phyloP scores from a whole-genome alignment of 1,140 invertebrate genomes.

The Drosophila insularis region DNA sequence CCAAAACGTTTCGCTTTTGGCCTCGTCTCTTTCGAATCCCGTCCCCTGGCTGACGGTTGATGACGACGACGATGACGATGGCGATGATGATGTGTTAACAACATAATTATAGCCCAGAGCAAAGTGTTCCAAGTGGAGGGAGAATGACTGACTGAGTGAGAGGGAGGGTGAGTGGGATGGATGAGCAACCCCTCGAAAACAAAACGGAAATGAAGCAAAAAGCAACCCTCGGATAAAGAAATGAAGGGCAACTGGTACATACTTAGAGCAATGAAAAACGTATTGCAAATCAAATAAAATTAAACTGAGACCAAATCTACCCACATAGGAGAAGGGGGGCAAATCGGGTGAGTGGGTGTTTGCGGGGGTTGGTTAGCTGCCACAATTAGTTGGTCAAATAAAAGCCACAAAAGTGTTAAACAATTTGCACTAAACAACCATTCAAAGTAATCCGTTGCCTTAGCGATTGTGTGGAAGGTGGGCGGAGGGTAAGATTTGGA shows the following conservation, averaged over 20 bases:
- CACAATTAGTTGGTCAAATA: slow-evolving; percentile 80
- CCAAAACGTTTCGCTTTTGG: slow-evolving; percentile 76
- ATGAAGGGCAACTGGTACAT: slow-evolving; percentile 30
- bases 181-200: slow-evolving; percentile 66
- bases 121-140: slow-evolving; percentile 47
- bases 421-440: slow-evolving; percentile 68
- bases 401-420: slow-evolving; percentile 76
- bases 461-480: background rate
- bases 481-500: background rate
- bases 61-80: slow-evolving; percentile 41
- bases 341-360: slow-evolving; percentile 21
- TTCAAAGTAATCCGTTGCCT: slow-evolving; percentile 9
- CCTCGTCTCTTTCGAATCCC: slow-evolving; percentile 18
- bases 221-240: slow-evolving; percentile 58
- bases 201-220: slow-evolving; percentile 74
- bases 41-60: slow-evolving; percentile 2
- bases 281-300: slow-evolving; percentile 81
- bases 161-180: slow-evolving; percentile 23
- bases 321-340: background rate
- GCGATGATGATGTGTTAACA: slow-evolving; percentile 81
- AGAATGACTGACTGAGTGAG: background rate
- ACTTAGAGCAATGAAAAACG: slow-evolving; percentile 68
- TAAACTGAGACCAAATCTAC: slow-evolving; percentile 60
- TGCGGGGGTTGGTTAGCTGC: slow-evolving; percentile 23
- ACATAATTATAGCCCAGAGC: slow-evolving; percentile 81